These are phyloP conservation scores for Bombus breviceps DNA, from an alignment of 1,140 invertebrate species.

Conservation along the genomic window DNA sequence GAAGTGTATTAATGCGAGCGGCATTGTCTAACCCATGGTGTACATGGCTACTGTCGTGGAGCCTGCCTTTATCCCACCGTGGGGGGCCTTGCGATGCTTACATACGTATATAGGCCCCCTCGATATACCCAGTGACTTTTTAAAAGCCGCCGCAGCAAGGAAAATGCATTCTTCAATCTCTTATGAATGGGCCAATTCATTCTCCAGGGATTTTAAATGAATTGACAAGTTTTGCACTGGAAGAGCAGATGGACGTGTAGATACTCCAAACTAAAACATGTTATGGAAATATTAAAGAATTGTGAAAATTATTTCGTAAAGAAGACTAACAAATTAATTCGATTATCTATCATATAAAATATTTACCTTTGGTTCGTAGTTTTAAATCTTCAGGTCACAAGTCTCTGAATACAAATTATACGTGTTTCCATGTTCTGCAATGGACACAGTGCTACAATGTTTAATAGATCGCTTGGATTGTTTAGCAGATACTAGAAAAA, in stretches of 20 bases:
- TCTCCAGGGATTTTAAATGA: too few relatives aligned
- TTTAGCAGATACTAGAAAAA: too few relatives aligned
- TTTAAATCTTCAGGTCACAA: not conserved
- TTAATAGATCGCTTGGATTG: not conserved
- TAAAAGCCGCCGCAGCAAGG: constrained; percentile 50
- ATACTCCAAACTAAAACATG: too few relatives aligned
- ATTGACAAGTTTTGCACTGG: too few relatives aligned
- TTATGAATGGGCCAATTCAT: not conserved
- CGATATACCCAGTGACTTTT: constrained; percentile 76
- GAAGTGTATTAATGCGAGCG: constrained; percentile 83
- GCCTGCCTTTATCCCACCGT: constrained; percentile 78
- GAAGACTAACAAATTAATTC: too few relatives aligned
- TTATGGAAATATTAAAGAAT: too few relatives aligned
- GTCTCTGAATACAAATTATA: not conserved
- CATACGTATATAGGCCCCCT: constrained; percentile 61
- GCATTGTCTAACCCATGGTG: constrained; percentile 81
- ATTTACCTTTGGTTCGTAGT: not conserved
- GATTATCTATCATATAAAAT: too few relatives aligned
- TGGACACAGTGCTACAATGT: not conserved
- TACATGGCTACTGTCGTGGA: constrained; percentile 81
- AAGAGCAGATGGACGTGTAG: too few relatives aligned
- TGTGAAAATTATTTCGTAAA: too few relatives aligned
- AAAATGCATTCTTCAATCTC: not conserved
- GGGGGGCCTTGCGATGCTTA: constrained; percentile 76
- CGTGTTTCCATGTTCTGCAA: not conserved